Evolutionary conservation across 2,113 vertebrate genomes (phyloP), one percentile per base, ranked within the genome.

Genomic region (Labeo catla): DNA sequence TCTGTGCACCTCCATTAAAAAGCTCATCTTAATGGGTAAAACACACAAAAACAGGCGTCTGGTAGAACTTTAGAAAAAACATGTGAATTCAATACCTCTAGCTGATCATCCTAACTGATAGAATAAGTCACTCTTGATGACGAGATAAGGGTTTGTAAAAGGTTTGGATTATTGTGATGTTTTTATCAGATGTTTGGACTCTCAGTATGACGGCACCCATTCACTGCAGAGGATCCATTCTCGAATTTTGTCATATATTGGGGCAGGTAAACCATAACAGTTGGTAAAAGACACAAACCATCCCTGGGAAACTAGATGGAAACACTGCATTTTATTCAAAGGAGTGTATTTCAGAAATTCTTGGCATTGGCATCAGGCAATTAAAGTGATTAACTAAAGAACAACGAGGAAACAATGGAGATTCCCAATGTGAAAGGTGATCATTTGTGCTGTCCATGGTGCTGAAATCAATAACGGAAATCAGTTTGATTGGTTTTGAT

Each of bases 21-120:
- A 57, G 54, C 54, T 21, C 54, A 19, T 21, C 6, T 57, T 57
- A 57, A 21, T 57, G 54, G 54, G 16, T 2, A 59, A 59, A 59
- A 59, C 65, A 34, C 63, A 65, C 63, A 34, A 13, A 59, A 63
- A 63, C 59, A 63, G 21, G 21, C 59, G 11, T 13, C 49, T 12
- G 49, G 11, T 50, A 13, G 50, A 52, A 15, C 50, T 59, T 59
- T 16, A 59, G 54, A 59, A 21, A 21, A 59, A 11, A 0, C 61
- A 63, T 23, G 54, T 11, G 11, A 65, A 23, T 86, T 86, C 54
- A 83, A 68, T 85, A 59, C 83, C 59, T 47, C 76, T 19, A 36
- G 59, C 70, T 63, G 28, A 68, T 59, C 63, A 63, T 83, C 83
- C 54, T 81, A 61, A 87, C 39, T 79, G 85, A 83, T 79, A 80